Conservation (phyloP, 2,113 vertebrate species). For the Sapayoa aenigma region DNA sequence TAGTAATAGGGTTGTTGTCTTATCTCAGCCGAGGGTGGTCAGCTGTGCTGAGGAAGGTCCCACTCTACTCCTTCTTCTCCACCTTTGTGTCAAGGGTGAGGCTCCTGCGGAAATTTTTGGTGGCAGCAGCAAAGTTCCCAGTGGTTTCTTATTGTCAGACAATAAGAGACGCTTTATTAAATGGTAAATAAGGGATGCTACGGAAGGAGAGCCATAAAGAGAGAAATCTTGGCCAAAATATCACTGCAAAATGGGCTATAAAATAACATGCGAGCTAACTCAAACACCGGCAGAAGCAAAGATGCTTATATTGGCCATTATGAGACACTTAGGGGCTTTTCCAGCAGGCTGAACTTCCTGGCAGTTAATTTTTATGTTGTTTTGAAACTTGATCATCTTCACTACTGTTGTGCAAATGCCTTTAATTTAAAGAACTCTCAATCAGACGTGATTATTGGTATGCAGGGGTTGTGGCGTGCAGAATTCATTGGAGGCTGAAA, state of each 20-base stretch:
- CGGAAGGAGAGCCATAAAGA: background rate
- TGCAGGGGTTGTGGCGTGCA: background rate
- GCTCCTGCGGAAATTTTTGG: background rate
- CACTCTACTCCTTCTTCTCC: background rate
- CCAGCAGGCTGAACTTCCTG: conserved; percentile 50
- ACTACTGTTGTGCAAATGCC: conserved; percentile 57
- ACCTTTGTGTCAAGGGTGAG: background rate
- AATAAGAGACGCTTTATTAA: background rate
- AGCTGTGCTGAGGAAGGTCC: background rate
- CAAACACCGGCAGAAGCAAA: background rate
- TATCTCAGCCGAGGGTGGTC: background rate
- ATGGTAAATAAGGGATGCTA: conserved; percentile 15
- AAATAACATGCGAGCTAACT: conserved; percentile 39
- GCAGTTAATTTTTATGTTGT: conserved; percentile 62
- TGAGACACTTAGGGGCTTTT: conserved; percentile 31
- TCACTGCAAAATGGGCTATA: background rate
- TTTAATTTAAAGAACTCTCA: conserved; percentile 31
- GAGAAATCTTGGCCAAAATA: background rate
- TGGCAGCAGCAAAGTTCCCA: background rate
- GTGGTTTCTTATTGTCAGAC: background rate
- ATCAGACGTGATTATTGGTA: conserved; percentile 6
- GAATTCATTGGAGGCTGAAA: background rate
- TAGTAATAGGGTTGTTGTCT: background rate
- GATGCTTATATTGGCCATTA: conserved; percentile 4
- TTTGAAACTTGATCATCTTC: conserved; percentile 67